Base-by-base conservation (phyloP, 1,140 invertebrate genomes). In the Homalodisca vitripennis region DNA sequence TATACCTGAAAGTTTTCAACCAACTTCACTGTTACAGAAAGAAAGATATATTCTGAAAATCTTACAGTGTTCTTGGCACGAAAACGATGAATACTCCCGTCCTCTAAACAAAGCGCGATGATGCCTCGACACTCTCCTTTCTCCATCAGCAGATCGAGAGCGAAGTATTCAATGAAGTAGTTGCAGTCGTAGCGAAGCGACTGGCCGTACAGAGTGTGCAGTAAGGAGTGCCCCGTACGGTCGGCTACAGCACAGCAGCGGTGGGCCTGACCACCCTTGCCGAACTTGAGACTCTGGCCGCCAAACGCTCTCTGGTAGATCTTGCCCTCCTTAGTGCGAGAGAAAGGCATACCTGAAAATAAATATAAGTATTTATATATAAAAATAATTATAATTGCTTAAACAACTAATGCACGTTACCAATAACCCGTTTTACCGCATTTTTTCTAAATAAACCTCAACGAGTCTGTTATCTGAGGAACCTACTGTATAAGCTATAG, bases 261-360 rank as follows among this genome's bases (percentile, higher is more conserved):
- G 74, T 92, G 90, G 17, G 94, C 94, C 77, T 94, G 90, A 2
- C 92, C 92, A 3, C 93, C 93, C 79, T 94, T 93, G 1, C 94
- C 94, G 78, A 88, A 95, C 72, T 94, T 88, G 60, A 93, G 80
- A 12, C 90, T 92, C 77, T 95, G 92, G 0, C 94, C 94, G 66
- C 94, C 94, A 79, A 97, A 97, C 0, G 94, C 92, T 68, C 94
- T 82, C 80, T 97, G 94, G 78, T 97, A 97, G 71, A 97, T 96
- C 80, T 92, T 93, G 14, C 93, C 84, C 12, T 73, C 72, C 1
- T 67, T 51, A 1, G 63, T 68, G 3, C 72, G 27, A 1, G 72
- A 73, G 68, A 73, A 73, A n/a, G 72, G 72, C n/a, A 73, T 24
- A 27, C 41, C 64, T 41, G 24, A 10, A 41, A 41, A 6, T 10